A percentile compares a stretch with the other conserved stretches of the same genome.
These are phyloP conservation scores for Mellivora capensis DNA, from an alignment of 2,113 vertebrate genomes.

Conservation along the genomic window DNA sequence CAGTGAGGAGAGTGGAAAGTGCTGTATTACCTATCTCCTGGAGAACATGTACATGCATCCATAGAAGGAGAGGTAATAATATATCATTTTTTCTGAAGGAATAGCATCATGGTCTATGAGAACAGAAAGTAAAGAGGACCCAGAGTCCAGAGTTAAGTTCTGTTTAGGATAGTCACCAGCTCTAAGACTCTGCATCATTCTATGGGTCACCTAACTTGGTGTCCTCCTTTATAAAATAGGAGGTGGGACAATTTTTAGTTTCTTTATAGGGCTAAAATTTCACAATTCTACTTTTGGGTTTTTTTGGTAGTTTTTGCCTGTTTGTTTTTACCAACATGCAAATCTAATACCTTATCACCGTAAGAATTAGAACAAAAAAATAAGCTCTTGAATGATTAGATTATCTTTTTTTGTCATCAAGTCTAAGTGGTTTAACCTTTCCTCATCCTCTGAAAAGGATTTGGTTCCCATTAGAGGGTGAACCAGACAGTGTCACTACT, in stretches of 20 bases:
- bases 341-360: not conserved
- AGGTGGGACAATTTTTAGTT: not conserved
- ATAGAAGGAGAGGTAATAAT: not conserved
- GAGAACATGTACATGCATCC: not conserved
- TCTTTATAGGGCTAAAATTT: not conserved
- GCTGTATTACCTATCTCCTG: not conserved
- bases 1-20: not conserved
- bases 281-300: not conserved
- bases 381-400: not conserved
- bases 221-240: not conserved
- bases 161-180: not conserved
- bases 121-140: not conserved
- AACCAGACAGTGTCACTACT: not conserved
- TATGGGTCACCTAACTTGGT: not conserved
- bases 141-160: not conserved
- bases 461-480: not conserved
- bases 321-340: not conserved
- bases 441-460: not conserved
- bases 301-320: not conserved
- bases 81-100: not conserved
- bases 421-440: not conserved
- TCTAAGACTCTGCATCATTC: no score
- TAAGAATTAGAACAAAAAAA: slow-evolving; percentile 22
- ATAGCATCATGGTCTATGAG: not conserved
- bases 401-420: not conserved